Conservation (phyloP, 2,113 vertebrate species). For the Pheucticus melanocephalus region DNA sequence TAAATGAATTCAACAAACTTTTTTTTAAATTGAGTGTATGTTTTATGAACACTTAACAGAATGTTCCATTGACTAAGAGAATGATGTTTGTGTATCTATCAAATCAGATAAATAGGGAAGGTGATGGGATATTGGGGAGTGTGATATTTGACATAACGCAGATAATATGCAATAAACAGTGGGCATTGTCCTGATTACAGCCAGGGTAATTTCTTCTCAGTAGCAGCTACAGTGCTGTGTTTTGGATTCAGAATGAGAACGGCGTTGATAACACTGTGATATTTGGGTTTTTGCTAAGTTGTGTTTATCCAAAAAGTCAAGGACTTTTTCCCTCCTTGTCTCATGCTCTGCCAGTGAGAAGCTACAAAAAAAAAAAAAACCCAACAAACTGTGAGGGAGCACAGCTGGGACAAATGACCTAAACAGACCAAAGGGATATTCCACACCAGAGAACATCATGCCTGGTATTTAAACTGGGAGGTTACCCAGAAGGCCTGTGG, state of each 20-base stretch:
- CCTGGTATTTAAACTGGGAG: background rate
- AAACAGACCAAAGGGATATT: background rate
- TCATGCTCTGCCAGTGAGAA: background rate
- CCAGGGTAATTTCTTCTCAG: background rate
- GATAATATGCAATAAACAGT: background rate
- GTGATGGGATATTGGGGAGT: background rate
- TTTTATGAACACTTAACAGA: background rate
- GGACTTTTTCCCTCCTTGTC: background rate
- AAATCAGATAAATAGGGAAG: background rate
- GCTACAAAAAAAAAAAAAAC: background rate
- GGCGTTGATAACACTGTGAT: background rate
- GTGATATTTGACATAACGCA: background rate
- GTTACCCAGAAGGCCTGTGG: rapidly evolving
- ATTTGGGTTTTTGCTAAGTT: background rate
- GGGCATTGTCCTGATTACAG: background rate
- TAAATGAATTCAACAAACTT: background rate
- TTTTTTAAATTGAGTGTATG: background rate
- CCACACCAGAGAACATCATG: background rate
- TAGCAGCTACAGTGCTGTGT: background rate
- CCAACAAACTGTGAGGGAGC: background rate
- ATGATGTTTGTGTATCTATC: background rate
- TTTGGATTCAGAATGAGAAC: background rate
- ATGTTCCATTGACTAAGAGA: background rate
- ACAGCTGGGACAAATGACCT: background rate
- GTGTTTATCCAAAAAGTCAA: background rate